Percentiles rank a stretch among this genome's conserved stretches.
These are phyloP conservation scores for Antheraea pernyi DNA, from an alignment of 1,140 invertebrate species.

Conservation along the genomic window DNA sequence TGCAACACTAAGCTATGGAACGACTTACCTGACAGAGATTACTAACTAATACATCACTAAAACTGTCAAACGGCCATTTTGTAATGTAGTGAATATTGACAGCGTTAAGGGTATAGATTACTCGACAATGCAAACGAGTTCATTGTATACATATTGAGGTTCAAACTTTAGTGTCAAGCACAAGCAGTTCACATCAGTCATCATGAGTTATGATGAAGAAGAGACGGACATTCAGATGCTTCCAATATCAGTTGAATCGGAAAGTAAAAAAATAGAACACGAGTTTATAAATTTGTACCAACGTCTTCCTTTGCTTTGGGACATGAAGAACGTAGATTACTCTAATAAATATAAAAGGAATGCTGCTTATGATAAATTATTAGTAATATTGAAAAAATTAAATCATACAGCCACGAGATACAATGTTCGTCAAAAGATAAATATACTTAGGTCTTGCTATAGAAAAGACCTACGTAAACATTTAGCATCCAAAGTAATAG, in stretches of 20 bases:
- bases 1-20: too few species aligned
- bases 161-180: conserved; percentile 13
- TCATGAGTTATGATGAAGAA: conserved; percentile 11
- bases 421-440: conserved; percentile 23
- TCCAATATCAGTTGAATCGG: conserved; percentile 8
- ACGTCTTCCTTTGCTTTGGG: conserved; percentile 18
- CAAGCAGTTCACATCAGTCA: conserved; percentile 6
- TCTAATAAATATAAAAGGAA: conserved; percentile 24
- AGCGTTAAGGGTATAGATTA: background rate
- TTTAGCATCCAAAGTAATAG: conserved; percentile 20
- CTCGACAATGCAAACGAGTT: background rate
- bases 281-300: conserved; percentile 26
- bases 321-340: conserved; percentile 17
- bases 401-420: conserved; percentile 13
- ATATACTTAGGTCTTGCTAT: conserved; percentile 20
- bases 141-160: background rate
- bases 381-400: conserved; percentile 18
- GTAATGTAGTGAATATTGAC: background rate
- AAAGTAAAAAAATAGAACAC: conserved; percentile 12
- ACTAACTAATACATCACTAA: background rate
- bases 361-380: conserved; percentile 14
- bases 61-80: conserved; percentile 14
- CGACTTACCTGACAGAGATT: too few species aligned
- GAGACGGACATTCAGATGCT: background rate
- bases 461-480: conserved; percentile 22